These are phyloP conservation scores for Tachycineta bicolor DNA, from an alignment of 2,113 vertebrate species.

Conservation along the genomic window DNA sequence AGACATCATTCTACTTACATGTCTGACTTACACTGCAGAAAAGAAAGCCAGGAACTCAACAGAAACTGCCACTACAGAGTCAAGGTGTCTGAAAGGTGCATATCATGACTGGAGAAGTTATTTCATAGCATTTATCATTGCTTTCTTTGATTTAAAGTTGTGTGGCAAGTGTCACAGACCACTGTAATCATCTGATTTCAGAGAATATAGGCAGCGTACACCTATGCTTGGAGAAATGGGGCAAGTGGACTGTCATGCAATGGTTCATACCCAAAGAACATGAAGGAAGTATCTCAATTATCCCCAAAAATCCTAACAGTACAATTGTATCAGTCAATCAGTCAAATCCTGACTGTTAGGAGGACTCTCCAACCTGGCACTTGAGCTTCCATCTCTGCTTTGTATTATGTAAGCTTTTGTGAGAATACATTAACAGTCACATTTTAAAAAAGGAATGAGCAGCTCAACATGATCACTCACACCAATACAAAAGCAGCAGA, in stretches of 20 bases:
- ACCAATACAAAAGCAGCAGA: neutral
- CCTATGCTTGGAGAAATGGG: neutral
- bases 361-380: neutral
- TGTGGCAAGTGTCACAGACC: neutral
- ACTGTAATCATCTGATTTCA: neutral
- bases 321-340: neutral
- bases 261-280: neutral
- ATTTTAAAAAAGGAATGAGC: neutral
- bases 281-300: neutral
- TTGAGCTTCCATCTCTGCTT: neutral
- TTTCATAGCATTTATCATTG: neutral
- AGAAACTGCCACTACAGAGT: neutral
- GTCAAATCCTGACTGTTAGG: neutral
- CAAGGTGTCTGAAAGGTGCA: neutral
- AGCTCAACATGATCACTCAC: neutral
- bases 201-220: fast-evolving
- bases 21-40: neutral
- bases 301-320: neutral
- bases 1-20: neutral
- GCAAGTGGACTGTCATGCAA: fast-evolving
- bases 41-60: neutral
- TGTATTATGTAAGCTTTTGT: neutral
- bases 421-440: neutral
- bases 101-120: neutral
- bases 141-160: neutral